Percentiles rank a stretch among this genome's conserved stretches.
These are phyloP conservation scores for Andricus grossulariae DNA, from an alignment of 1,140 invertebrate genomes.

Conservation along the genomic window DNA sequence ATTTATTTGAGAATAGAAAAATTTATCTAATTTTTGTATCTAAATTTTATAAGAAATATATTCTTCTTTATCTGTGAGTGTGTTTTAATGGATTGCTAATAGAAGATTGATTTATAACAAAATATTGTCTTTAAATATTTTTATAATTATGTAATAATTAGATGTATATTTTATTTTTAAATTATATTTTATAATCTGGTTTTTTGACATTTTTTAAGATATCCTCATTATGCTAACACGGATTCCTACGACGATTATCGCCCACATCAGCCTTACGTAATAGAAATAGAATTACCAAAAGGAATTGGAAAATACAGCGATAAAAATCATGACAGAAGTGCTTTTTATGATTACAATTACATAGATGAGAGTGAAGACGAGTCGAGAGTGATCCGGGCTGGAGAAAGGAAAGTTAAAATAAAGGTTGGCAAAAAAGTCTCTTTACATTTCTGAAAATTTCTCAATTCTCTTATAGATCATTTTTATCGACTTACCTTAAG, in stretches of 20 bases:
- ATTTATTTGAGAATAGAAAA: too few species aligned
- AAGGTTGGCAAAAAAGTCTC: not conserved
- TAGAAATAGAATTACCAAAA: slow-evolving; percentile 61
- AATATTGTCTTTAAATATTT: too few species aligned
- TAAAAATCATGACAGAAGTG: slow-evolving; percentile 35
- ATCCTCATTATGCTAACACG: not conserved
- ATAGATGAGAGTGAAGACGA: slow-evolving; percentile 49
- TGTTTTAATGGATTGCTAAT: too few species aligned
- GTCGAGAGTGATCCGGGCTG: not conserved
- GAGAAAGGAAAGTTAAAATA: not conserved
- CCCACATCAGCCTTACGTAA: slow-evolving; percentile 54
- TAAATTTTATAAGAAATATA: too few species aligned
- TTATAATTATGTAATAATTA: too few species aligned
- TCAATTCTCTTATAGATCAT: too few species aligned
- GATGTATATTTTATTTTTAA: too few species aligned
- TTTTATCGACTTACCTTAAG: too few species aligned
- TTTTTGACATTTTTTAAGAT: not conserved
- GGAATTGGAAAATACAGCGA: slow-evolving; percentile 32
- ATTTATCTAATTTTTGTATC: too few species aligned
- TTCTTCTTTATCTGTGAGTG: too few species aligned
- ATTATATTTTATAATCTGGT: not conserved
- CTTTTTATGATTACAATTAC: slow-evolving; percentile 42
- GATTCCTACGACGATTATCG: slow-evolving; percentile 30
- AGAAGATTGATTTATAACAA: too few species aligned
- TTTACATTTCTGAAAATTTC: too few species aligned